Percentiles rank a stretch among this genome's conserved stretches.
phyloP scores from a whole-genome alignment of 2,888 invertebrate genomes.

The Tillus elongatus region DNA sequence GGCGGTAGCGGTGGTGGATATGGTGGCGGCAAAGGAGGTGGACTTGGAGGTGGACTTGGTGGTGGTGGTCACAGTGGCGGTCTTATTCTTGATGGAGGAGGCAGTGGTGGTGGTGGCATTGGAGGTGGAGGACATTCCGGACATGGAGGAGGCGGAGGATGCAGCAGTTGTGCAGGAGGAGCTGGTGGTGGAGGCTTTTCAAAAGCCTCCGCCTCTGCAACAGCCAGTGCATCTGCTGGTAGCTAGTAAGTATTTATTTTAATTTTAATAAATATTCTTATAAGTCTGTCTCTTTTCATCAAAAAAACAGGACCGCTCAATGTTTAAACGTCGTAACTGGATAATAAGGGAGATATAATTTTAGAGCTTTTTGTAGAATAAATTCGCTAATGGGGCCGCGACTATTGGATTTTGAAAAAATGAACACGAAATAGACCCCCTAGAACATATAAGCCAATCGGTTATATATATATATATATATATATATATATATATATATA shows the following conservation, averaged over 20 bases:
- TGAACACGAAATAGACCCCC: no score
- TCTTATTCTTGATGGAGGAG: conserved; percentile 12
- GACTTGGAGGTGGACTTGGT: conserved; percentile 35
- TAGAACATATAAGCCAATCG: no score
- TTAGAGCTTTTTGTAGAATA: no score
- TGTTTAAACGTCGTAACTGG: no score
- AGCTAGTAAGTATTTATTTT: background rate
- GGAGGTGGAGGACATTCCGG: conserved; percentile 9
- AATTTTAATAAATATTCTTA: no score
- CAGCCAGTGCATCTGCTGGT: background rate
- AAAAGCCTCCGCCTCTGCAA: background rate
- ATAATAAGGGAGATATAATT: no score
- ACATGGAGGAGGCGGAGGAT: conserved; percentile 10
- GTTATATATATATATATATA: no score
- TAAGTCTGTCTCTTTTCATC: no score
- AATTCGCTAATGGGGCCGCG: no score
- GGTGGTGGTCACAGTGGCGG: conserved; percentile 32
- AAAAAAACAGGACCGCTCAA: no score
- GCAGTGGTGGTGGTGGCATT: conserved; percentile 12
- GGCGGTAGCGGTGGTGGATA: conserved; percentile 19
- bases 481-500: no score
- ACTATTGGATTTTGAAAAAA: no score
- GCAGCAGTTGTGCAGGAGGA: conserved; percentile 8
- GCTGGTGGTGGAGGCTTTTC: conserved; percentile 8
- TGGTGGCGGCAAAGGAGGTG: conserved; percentile 15